Conservation (phyloP, 1,140 invertebrate genomes). For the Plectrocnemia conspersa region DNA sequence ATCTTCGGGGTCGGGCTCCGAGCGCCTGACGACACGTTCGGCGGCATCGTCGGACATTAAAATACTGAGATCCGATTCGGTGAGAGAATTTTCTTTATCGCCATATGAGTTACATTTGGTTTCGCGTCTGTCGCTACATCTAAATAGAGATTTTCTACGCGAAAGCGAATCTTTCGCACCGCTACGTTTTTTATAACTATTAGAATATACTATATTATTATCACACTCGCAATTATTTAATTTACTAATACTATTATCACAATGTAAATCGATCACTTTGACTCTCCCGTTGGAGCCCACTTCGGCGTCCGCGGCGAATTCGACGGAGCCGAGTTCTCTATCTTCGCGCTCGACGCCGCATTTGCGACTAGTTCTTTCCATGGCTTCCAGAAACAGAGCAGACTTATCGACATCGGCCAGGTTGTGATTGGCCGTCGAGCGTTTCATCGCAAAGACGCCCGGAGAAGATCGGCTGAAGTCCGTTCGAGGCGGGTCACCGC, state of each 20-base stretch:
- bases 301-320: too few relatives aligned
- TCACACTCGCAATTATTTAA: constrained; percentile 42
- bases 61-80: constrained; percentile 21
- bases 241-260: constrained; percentile 48
- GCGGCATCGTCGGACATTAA: constrained; percentile 2
- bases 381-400: constrained; percentile 27
- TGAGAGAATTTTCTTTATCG: background rate
- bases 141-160: constrained; percentile 16
- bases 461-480: background rate
- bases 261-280: constrained; percentile 41
- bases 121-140: constrained; percentile 4
- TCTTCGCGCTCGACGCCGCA: too few relatives aligned
- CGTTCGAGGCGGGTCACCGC: constrained; percentile 29
- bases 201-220: constrained; percentile 33
- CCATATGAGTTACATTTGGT: background rate
- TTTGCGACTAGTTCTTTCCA: constrained; percentile 23
- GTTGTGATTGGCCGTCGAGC: constrained; percentile 45
- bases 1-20: constrained; percentile 1
- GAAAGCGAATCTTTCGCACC: constrained; percentile 25
- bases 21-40: too few relatives aligned
- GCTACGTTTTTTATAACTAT: constrained; percentile 23
- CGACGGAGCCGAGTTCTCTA: too few relatives aligned
- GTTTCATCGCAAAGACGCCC: constrained; percentile 19
- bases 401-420: constrained; percentile 35
- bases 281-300: background rate